phyloP scores from a whole-genome alignment of 2,113 vertebrate species.

The Harpagus bidentatus region DNA sequence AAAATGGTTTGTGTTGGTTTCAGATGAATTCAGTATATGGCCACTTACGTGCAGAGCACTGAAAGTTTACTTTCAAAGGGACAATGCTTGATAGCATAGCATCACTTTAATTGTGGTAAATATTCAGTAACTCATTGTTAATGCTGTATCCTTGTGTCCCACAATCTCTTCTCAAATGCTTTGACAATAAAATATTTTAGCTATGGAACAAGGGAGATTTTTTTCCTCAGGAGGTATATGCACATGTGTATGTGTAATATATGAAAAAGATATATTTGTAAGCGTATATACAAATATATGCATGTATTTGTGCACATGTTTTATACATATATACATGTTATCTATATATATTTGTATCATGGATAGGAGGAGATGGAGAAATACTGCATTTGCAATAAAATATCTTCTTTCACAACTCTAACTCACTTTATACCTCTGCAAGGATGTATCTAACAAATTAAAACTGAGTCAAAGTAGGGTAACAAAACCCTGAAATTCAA shows the following conservation, averaged over 20 bases:
- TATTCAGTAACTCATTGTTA: not conserved
- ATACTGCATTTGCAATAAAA: not conserved
- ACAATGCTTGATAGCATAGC: not conserved
- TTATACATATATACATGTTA: too few species aligned
- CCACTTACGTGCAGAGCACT: not conserved
- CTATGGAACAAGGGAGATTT: not conserved
- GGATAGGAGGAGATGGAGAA: not conserved
- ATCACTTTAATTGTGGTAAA: not conserved
- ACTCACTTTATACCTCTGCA: not conserved
- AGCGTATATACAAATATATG: not conserved
- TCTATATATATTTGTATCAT: not conserved
- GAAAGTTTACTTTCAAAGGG: not conserved
- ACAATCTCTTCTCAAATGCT: not conserved
- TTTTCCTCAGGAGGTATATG: not conserved
- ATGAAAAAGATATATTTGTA: not conserved
- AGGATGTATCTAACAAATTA: not conserved
- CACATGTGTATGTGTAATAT: accelerated
- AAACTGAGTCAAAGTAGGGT: not conserved
- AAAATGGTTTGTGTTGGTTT: not conserved
- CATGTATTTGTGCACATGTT: not conserved
- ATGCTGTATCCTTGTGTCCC: not conserved
- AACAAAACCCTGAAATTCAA: not conserved
- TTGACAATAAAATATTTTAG: not conserved
- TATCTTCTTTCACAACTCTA: not conserved
- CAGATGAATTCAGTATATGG: not conserved